Evolutionary conservation across 2,888 invertebrate species (phyloP), one percentile per base, ranked within the genome.

Genomic region (Aphidius colemani): DNA sequence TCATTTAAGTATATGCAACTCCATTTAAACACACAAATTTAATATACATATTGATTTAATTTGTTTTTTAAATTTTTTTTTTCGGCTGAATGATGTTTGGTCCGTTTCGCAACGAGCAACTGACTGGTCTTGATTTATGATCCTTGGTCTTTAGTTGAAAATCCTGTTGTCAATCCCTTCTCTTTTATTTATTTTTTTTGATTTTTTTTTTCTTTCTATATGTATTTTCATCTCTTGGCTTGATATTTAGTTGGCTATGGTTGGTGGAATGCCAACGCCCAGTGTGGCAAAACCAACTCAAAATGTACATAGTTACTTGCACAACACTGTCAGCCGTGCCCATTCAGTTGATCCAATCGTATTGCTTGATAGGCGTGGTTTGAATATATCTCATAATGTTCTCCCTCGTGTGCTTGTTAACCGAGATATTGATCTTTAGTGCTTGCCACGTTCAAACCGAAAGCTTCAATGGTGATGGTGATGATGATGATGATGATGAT

Each of bases 41-140:
- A 53, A 30, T 30, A 30, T 30, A 30, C 30, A 30, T 30, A 30
- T 30, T 30, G 30, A 30, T 30, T 30, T 30, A 30, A 30, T 30
- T 30, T 30, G 30, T 30, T 30, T 30, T 30, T 30, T 30, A 30
- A 30, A 30, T 30, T 30, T 30, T 5, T 30, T 30, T 30, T 30
- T 18, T 41, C 9, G 56, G 44, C 58, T 67, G 45, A 63, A 61
- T 66, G 66, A 65, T 71, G 71, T 73, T 74, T 72, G 63, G 66
- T 70, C 73, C 67, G 72, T 68, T 72, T 72, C 75, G 73, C 77
- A 75, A 63, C 75, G 75, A 72, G 74, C 74, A 74, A 76, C 73
- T 74, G 75, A 80, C 81, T 81, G 79, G 72, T 75, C 75, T 78
- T 80, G 80, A 81, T 81, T 82, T 80, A 79, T 75, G 78, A 78